Base-by-base conservation (phyloP, 2,113 vertebrate species). In the Takifugu flavidus region DNA sequence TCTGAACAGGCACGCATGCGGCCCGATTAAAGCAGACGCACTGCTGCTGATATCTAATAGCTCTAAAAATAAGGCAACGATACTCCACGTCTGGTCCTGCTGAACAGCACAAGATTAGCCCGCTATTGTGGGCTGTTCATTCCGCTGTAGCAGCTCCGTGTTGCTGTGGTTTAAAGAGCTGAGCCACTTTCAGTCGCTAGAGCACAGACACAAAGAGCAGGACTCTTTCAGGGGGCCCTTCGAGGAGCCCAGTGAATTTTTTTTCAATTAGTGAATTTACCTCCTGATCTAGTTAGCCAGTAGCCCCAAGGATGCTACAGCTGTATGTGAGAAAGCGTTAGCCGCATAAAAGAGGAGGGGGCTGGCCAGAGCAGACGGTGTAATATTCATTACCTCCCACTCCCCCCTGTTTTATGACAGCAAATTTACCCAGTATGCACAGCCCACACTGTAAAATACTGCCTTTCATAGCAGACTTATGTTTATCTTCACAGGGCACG, bases 211-310 rank as follows among this genome's bases (percentile, higher is more conserved):
- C 83, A 89, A 85, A 87, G 86, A 86, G 80, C 77, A 64, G 77
- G 67, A 67, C 50, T 77, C 77, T 83, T 85, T 86, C 74, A 87
- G 82, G 79, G 79, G 67, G 77, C 74, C 79, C 71, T 83, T 84
- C 85, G 86, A 82, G 78, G 82, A 84, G 82, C 80, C 64, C 59
- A 72, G 83, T 74, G 79, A 89, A 89, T 87, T 90, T 86, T 11
- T 39, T 87, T 90, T 90, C 85, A 88, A 87, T 89, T 86, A 86
- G 89, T 76, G 75, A 85, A 86, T 88, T 89, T 84, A 89, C 85
- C 89, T 88, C 89, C 89, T 88, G 86, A 89, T 88, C 85, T 90
- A 82, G 82, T 87, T 87, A 86, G 73, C 79, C 72, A 68, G 75
- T 70, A 57, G 83, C 82, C 81, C 82, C 34, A 77, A 88, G 86